Conservation (phyloP, 2,888 invertebrate species). For the Mechanitis mazaeus region DNA sequence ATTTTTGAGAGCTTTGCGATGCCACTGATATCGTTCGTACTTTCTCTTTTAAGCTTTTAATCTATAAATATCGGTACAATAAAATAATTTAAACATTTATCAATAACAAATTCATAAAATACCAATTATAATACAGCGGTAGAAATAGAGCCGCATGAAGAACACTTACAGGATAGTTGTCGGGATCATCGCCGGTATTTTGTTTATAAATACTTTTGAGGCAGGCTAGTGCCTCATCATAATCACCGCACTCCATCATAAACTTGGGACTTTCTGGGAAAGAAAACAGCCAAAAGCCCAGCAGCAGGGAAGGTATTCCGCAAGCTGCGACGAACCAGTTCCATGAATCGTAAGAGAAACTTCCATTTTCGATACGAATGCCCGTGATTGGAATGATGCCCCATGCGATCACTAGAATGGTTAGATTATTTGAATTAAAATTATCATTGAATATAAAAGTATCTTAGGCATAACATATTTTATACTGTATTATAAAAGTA, state of each 20-base stretch:
- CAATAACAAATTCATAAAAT: too few relatives aligned
- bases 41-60: slow-evolving; percentile 83
- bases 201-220: slow-evolving; percentile 82
- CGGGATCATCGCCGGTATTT: slow-evolving; percentile 83
- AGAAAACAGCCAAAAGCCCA: slow-evolving; percentile 82
- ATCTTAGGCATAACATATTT: background rate
- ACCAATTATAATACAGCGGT: background rate
- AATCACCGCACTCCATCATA: slow-evolving; percentile 86
- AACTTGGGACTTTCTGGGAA: slow-evolving; percentile 91
- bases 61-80: slow-evolving; percentile 56
- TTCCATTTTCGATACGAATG: slow-evolving; percentile 74
- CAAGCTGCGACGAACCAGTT: slow-evolving; percentile 87
- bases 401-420: slow-evolving; percentile 82
- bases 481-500: slow-evolving; percentile 9
- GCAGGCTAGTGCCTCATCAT: slow-evolving; percentile 83
- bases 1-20: slow-evolving; percentile 79
- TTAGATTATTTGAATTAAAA: slow-evolving; percentile 18
- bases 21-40: slow-evolving; percentile 79
- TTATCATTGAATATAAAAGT: slow-evolving; percentile 3
- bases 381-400: slow-evolving; percentile 83
- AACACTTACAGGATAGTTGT: slow-evolving; percentile 82
- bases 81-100: background rate
- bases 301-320: slow-evolving; percentile 81
- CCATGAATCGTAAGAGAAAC: slow-evolving; percentile 86
- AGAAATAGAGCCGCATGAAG: background rate